A percentile compares a stretch with the other conserved stretches of the same genome.
Conservation (phyloP, 2,797 vertebrate genomes). For the Squalus acanthias region DNA sequence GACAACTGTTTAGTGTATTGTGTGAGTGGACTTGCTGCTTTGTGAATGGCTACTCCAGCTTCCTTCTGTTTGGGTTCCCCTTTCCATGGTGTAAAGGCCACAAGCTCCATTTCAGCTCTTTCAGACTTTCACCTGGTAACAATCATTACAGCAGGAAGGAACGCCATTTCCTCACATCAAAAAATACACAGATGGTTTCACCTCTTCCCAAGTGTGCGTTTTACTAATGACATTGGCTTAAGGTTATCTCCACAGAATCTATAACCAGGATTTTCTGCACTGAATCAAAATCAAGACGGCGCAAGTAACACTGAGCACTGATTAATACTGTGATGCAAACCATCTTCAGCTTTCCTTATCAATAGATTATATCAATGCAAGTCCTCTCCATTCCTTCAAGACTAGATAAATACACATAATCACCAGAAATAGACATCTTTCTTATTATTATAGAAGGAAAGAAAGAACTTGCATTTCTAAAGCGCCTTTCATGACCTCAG, state of each 20-base stretch:
- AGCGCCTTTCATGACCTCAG: neutral
- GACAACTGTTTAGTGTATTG: neutral
- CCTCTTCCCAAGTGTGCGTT: conserved; percentile 40
- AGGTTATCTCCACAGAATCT: neutral
- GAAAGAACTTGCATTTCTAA: neutral
- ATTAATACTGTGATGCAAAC: neutral
- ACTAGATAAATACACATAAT: too few species aligned
- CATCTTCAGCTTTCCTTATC: neutral
- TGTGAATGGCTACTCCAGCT: too few species aligned
- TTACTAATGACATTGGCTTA: neutral
- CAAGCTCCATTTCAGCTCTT: neutral
- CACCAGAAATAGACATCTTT: neutral
- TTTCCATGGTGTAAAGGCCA: neutral
- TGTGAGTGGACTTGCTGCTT: neutral
- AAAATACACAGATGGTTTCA: conserved; percentile 43
- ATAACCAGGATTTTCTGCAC: neutral
- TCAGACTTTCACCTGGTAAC: conserved; percentile 42
- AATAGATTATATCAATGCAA: neutral
- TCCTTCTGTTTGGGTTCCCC: neutral
- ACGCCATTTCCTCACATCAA: conserved; percentile 42
- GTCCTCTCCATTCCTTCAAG: neutral
- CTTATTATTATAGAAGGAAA: neutral
- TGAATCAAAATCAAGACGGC: neutral
- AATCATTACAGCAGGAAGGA: conserved; percentile 41
- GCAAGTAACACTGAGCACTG: neutral